A percentile compares a stretch with the other conserved stretches of the same genome.
Conservation (phyloP, 2,113 vertebrate genomes). For the Theristicus caerulescens region DNA sequence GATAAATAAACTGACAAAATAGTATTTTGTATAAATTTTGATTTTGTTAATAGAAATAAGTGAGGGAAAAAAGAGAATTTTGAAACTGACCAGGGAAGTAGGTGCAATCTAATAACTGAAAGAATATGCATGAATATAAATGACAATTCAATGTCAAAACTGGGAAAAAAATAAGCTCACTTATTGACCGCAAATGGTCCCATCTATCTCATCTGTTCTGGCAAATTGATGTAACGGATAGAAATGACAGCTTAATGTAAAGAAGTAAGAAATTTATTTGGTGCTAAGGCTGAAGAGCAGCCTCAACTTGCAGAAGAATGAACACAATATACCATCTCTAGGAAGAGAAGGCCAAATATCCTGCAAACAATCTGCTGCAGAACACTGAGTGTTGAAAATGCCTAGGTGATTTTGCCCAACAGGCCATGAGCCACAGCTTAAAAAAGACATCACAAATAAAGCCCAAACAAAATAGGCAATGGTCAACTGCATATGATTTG, state of each 20-base stretch:
- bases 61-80: not conserved
- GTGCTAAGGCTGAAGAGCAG: not conserved
- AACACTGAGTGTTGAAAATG: not conserved
- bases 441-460: not conserved
- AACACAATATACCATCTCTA: not conserved
- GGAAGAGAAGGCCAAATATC: not conserved
- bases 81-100: not conserved
- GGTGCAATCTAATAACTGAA: not conserved
- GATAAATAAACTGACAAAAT: not conserved
- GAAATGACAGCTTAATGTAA: not conserved
- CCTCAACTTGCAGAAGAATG: not conserved
- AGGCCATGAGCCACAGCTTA: not conserved
- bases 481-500: not conserved
- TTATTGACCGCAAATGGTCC: not conserved
- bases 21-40: not conserved
- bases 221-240: not conserved
- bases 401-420: not conserved
- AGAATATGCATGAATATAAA: not conserved
- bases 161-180: not conserved
- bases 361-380: not conserved
- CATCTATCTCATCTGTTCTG: rapidly evolving
- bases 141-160: not conserved
- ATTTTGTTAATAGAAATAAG: not conserved
- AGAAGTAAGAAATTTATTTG: not conserved
- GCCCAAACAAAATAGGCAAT: not conserved